A percentile compares a stretch with the other conserved stretches of the same genome.
phyloP scores from a whole-genome alignment of 2,797 vertebrate genomes.

The Dryobates pubescens region DNA sequence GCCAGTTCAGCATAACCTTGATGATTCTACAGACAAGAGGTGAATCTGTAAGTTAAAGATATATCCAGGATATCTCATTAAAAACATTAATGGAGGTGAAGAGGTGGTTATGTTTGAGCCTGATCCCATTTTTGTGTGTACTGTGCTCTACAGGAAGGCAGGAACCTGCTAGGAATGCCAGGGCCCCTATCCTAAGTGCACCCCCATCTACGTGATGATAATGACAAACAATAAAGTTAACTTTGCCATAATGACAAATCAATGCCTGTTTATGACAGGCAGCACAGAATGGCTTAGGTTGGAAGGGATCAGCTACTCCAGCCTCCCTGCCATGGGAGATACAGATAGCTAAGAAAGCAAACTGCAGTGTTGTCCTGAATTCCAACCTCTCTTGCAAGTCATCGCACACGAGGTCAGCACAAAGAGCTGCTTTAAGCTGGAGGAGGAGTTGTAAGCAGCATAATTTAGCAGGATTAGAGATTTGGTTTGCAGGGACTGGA shows the following conservation, averaged over 20 bases:
- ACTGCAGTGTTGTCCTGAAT: background rate
- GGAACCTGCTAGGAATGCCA: background rate
- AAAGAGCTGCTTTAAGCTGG: background rate
- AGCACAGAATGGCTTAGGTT: background rate
- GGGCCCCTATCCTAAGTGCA: fast-evolving
- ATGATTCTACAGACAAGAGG: slow-evolving; percentile 70
- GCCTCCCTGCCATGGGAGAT: too few species aligned
- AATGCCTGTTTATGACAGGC: background rate
- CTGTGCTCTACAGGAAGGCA: background rate
- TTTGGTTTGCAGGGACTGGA: background rate
- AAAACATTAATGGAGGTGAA: background rate
- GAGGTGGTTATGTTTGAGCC: background rate
- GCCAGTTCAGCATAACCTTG: slow-evolving; percentile 78
- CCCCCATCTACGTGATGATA: fast-evolving
- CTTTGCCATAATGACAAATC: background rate
- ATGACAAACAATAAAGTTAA: background rate
- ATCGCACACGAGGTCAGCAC: background rate
- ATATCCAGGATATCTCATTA: background rate
- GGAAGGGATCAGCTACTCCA: too few species aligned
- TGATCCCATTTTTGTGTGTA: background rate
- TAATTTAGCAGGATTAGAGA: background rate
- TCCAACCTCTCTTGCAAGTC: background rate
- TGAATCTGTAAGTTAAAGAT: slow-evolving; percentile 48
- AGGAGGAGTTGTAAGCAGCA: background rate
- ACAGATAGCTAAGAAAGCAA: background rate